Conservation (phyloP, 2,797 vertebrate species). For the Decapterus maruadsi region DNA sequence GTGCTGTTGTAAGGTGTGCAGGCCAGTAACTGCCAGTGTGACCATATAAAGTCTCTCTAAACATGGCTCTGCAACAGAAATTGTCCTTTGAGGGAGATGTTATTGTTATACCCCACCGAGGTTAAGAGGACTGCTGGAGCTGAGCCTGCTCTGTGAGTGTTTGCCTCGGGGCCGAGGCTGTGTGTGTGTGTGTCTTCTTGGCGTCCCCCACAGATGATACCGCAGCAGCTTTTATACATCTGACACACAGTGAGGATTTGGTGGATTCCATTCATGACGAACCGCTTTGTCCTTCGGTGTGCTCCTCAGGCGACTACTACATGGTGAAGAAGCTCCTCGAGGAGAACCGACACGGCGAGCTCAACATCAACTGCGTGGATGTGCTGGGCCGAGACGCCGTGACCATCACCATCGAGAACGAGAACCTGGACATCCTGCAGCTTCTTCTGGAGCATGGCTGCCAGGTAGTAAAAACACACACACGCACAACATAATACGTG, state of each 20-base stretch:
- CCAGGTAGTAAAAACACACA: constrained; percentile 86
- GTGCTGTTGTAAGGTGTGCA: constrained; percentile 6
- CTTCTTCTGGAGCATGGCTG: constrained; percentile 96
- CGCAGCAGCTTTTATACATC: constrained; percentile 13
- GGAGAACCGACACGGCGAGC: constrained; percentile 93
- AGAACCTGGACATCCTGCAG: constrained; percentile 97
- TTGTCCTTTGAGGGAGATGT: constrained; percentile 78
- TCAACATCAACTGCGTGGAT: constrained; percentile 98
- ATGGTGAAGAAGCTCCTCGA: constrained; percentile 99
- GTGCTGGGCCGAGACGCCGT: constrained; percentile 95
- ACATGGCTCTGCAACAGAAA: constrained; percentile 40
- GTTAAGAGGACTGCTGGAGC: constrained; percentile 48
- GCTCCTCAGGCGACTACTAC: constrained; percentile 95
- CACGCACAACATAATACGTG: not conserved
- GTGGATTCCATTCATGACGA: not conserved
- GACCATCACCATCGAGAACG: constrained; percentile 97
- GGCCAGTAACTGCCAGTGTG: constrained; percentile 41
- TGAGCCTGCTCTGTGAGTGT: constrained; percentile 15
- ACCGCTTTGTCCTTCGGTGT: not conserved
- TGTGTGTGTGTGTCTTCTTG: constrained; percentile 14
- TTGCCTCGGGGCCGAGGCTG: constrained; percentile 7
- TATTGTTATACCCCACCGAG: constrained; percentile 66
- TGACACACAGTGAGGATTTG: not conserved
- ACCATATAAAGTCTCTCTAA: constrained; percentile 83
- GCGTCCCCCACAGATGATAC: not conserved